A percentile compares a stretch with the other conserved stretches of the same genome.
These are phyloP conservation scores for Drosophila paucipuncta DNA, from an alignment of 2,888 invertebrate genomes.

Conservation along the genomic window DNA sequence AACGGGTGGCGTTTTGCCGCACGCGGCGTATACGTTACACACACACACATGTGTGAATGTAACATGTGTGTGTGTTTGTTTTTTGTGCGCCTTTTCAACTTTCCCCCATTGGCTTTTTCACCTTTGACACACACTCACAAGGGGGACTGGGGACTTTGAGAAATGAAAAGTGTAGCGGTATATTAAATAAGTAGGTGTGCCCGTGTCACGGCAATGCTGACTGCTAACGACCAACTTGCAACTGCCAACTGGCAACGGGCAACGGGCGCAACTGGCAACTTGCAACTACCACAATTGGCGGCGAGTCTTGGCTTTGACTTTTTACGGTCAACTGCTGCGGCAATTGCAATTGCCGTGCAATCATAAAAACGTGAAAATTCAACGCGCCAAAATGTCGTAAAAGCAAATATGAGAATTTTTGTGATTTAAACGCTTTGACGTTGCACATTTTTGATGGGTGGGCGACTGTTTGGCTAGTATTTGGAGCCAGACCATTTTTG, in stretches of 20 bases:
- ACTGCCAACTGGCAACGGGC: conserved; percentile 25
- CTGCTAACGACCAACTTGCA: conserved; percentile 29
- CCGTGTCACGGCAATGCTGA: conserved; percentile 59
- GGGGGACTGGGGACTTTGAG: conserved; percentile 12
- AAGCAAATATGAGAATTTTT: conserved; percentile 65
- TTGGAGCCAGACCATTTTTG: conserved; percentile 35
- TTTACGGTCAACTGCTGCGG: conserved; percentile 33
- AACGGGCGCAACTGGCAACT: conserved; percentile 23
- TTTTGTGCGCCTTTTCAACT: conserved; percentile 52
- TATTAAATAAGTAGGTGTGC: conserved; percentile 79
- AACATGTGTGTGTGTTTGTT: conserved; percentile 47
- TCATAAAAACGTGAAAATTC: conserved; percentile 55
- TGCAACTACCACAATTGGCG: background rate
- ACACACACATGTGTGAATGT: conserved; percentile 21
- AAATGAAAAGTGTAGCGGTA: conserved; percentile 76
- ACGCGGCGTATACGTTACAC: conserved; percentile 67
- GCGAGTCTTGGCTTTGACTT: background rate
- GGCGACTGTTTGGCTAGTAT: conserved; percentile 14
- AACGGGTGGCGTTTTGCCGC: conserved; percentile 52
- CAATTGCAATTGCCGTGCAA: conserved; percentile 55
- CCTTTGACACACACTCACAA: conserved; percentile 55
- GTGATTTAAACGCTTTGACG: conserved; percentile 73
- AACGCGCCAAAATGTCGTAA: conserved; percentile 70
- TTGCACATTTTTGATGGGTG: conserved; percentile 3
- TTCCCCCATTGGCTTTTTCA: conserved; percentile 65